phyloP scores from a whole-genome alignment of 2,797 vertebrate species.

The Vireo griseus region DNA sequence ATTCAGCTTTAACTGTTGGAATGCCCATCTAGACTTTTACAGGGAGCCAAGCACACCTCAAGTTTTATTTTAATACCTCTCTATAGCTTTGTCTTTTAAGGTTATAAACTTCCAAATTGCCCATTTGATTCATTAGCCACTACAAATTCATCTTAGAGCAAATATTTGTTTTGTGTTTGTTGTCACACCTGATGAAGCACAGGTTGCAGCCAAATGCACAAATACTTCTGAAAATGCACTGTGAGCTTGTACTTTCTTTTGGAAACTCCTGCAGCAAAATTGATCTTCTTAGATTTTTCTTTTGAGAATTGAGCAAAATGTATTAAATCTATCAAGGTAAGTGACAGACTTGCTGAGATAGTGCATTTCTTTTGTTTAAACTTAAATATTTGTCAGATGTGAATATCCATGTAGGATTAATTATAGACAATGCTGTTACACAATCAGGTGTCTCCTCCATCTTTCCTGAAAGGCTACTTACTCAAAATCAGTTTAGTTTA shows the following conservation, averaged over 20 bases:
- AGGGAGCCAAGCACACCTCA: background rate
- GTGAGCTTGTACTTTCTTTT: background rate
- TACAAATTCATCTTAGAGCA: background rate
- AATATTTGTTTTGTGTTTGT: accelerated
- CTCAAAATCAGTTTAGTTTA: background rate
- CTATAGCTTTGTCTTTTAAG: background rate
- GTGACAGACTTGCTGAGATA: background rate
- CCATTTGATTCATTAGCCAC: background rate
- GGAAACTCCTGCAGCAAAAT: background rate
- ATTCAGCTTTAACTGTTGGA: background rate
- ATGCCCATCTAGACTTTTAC: background rate
- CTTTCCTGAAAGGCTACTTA: background rate
- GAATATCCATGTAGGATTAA: background rate
- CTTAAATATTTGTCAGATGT: background rate
- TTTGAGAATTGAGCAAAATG: background rate
- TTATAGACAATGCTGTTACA: background rate
- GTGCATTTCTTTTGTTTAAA: background rate
- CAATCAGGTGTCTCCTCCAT: background rate
- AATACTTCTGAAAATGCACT: background rate
- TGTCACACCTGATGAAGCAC: background rate
- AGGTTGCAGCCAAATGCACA: background rate
- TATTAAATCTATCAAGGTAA: background rate
- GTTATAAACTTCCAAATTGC: background rate
- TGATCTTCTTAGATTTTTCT: background rate
- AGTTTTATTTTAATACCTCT: background rate